A percentile compares a stretch with the other conserved stretches of the same genome.
phyloP scores from a whole-genome alignment of 2,113 vertebrate genomes.

The Archilochus colubris region DNA sequence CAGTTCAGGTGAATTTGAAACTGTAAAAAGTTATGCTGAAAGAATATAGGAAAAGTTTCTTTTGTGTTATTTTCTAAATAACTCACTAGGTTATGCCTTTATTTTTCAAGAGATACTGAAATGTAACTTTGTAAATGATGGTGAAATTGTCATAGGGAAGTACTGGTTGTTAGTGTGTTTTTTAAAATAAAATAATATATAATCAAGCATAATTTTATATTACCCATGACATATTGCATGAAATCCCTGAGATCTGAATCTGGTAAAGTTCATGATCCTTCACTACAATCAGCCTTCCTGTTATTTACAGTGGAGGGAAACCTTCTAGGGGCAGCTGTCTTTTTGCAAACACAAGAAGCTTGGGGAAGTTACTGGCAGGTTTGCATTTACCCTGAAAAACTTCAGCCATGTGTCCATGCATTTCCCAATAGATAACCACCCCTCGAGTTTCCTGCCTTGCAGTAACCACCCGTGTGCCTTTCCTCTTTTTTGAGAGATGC shows the following conservation, averaged over 20 bases:
- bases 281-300: background rate
- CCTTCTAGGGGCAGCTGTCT: background rate
- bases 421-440: background rate
- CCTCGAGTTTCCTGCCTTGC: background rate
- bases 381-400: background rate
- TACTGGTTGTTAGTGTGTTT: background rate
- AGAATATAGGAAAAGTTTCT: background rate
- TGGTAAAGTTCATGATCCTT: background rate
- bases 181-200: background rate
- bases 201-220: background rate
- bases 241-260: background rate
- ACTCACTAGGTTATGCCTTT: background rate
- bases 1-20: background rate
- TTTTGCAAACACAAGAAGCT: background rate
- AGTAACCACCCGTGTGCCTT: background rate
- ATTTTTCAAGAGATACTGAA: background rate
- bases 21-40: background rate
- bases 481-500: background rate
- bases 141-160: background rate
- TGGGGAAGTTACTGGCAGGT: background rate
- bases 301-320: background rate
- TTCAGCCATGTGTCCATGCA: background rate
- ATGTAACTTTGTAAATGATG: background rate
- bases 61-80: background rate
- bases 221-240: background rate